Conservation (phyloP, 2,113 vertebrate species). For the Festucalex cinctus region DNA sequence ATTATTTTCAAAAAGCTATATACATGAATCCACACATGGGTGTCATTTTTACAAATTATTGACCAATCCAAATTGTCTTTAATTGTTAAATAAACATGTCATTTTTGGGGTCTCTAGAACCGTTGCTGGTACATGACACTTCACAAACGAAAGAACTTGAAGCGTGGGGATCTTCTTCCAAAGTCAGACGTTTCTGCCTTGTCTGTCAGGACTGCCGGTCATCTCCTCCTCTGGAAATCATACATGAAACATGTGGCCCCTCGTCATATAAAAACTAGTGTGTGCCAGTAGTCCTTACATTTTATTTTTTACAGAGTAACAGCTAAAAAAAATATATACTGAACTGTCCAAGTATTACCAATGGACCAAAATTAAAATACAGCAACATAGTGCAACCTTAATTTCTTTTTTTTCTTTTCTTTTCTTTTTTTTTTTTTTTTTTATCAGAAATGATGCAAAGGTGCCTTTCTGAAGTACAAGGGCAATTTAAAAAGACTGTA, state of each 20-base stretch:
- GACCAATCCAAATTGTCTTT: no score
- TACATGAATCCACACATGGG: no score
- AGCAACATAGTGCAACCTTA: no score
- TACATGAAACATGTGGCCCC: conserved; percentile 11
- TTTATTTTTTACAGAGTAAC: not conserved
- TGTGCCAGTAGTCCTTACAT: not conserved
- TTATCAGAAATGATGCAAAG: no score
- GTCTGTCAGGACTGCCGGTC: conserved; percentile 16
- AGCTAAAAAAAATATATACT: not conserved
- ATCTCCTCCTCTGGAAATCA: conserved; percentile 56
- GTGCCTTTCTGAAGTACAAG: no score
- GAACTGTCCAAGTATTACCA: not conserved
- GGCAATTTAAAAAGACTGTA: no score
- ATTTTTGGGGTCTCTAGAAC: not conserved
- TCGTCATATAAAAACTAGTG: not conserved
- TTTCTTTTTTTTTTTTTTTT: no score
- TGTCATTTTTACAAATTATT: no score
- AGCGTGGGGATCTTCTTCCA: conserved; percentile 38
- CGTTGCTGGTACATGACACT: not conserved
- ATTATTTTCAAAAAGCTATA: no score
- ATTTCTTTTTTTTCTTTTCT: no score
- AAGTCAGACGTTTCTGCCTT: conserved; percentile 46
- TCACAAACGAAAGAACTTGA: not conserved
- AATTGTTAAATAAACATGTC: no score
- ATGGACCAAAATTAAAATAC: no score